These are phyloP conservation scores for Athalia cordata DNA, from an alignment of 2,888 invertebrate genomes.

Conservation along the genomic window DNA sequence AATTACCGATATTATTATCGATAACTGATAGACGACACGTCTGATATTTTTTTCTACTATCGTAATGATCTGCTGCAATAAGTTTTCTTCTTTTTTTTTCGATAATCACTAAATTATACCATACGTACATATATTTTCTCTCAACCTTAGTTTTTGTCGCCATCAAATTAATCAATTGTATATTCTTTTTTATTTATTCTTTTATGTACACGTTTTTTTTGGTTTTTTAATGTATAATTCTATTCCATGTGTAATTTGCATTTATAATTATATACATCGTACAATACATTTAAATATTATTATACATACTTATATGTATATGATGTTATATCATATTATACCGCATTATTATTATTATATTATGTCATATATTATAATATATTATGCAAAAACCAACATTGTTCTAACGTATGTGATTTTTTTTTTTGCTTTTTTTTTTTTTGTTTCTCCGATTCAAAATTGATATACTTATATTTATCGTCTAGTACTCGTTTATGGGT, in stretches of 20 bases:
- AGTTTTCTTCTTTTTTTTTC: too few relatives aligned
- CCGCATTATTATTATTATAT: conserved; percentile 3
- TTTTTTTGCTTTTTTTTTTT: too few relatives aligned
- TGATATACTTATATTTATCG: too few relatives aligned
- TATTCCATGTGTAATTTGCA: background rate
- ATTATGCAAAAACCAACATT: background rate
- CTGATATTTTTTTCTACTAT: too few relatives aligned
- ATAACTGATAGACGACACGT: too few relatives aligned
- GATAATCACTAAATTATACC: too few relatives aligned
- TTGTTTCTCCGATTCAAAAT: too few relatives aligned
- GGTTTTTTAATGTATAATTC: background rate
- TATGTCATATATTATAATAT: background rate
- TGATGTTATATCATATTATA: background rate
- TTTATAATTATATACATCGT: background rate
- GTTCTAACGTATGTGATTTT: background rate
- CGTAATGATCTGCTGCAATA: too few relatives aligned
- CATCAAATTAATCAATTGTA: too few relatives aligned
- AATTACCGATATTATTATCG: background rate
- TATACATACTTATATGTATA: background rate
- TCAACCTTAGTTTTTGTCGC: too few relatives aligned
- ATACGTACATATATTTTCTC: too few relatives aligned
- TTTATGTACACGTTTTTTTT: background rate
- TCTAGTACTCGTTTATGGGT: too few relatives aligned
- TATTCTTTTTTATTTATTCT: background rate
- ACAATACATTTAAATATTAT: background rate